Percentiles rank a stretch among this genome's conserved stretches.
phyloP scores from a whole-genome alignment of 2,797 vertebrate species.

The Streptopelia turtur region DNA sequence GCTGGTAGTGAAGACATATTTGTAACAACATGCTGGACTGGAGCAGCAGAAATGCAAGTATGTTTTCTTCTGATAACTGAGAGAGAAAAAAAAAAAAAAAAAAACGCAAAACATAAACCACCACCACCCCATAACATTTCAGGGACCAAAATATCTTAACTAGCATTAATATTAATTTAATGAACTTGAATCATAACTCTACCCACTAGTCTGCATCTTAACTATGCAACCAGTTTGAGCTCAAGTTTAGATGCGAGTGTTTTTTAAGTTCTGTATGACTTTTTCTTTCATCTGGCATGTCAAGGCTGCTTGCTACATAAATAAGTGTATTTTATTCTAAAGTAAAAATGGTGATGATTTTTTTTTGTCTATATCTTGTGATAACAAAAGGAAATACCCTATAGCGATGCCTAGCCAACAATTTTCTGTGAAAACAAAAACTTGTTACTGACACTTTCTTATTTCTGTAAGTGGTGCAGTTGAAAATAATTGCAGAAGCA shows the following conservation, averaged over 20 bases:
- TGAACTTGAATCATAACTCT: background rate
- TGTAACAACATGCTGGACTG: background rate
- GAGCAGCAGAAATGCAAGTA: background rate
- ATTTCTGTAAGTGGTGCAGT: background rate
- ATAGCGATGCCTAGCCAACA: background rate
- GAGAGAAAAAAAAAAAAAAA: too few species aligned
- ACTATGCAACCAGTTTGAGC: background rate
- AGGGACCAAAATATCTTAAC: background rate
- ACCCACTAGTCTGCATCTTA: background rate
- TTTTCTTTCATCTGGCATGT: background rate
- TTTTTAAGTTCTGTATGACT: background rate
- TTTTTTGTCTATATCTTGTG: background rate
- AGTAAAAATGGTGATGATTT: background rate
- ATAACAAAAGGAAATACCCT: background rate
- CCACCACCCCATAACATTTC: background rate
- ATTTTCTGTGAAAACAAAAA: background rate
- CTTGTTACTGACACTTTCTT: background rate
- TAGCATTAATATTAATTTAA: background rate
- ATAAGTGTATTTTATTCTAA: background rate
- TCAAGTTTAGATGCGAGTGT: background rate
- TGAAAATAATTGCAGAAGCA: background rate
- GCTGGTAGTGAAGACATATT: background rate
- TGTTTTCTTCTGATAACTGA: background rate
- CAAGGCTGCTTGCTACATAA: background rate
- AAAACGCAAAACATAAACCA: too few species aligned